Evolutionary conservation across 2,113 vertebrate species (phyloP).

Genomic region (Onychostoma macrolepis): DNA sequence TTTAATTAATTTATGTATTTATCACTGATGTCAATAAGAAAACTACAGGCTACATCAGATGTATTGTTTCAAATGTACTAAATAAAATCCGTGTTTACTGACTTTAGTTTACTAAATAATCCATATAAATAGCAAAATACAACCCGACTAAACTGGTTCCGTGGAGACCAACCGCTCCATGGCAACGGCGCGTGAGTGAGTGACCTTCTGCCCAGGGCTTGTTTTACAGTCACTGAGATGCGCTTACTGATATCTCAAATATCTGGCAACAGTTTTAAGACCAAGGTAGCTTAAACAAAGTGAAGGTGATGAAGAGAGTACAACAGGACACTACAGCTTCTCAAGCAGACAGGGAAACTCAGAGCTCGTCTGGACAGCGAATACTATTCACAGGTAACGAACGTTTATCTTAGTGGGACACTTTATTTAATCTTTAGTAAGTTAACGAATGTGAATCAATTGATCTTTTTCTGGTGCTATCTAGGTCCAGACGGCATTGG

Average conservation of each 20-base stretch:
- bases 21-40: neutral
- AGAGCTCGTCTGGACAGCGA: constrained; percentile 61
- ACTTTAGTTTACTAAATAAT: neutral
- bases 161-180: constrained; percentile 60
- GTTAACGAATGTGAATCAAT: neutral
- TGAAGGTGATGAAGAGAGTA: constrained; percentile 22
- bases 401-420: neutral
- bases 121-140: neutral
- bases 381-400: constrained; percentile 75
- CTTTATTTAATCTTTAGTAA: neutral
- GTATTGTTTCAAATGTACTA: neutral
- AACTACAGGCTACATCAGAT: neutral
- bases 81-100: neutral
- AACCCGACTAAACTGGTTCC: constrained; percentile 40
- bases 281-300: neutral
- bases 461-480: constrained; percentile 31
- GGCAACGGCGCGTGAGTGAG: constrained; percentile 52
- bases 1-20: neutral
- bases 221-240: neutral
- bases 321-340: neutral
- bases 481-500: constrained; percentile 77
- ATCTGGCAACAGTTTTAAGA: neutral
- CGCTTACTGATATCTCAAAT: neutral
- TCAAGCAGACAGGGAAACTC: neutral
- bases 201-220: constrained; percentile 48